A percentile compares a stretch with the other conserved stretches of the same genome.
Evolutionary conservation across 1,140 invertebrate species (phyloP).

Genomic region (Drosophila jambulina): DNA sequence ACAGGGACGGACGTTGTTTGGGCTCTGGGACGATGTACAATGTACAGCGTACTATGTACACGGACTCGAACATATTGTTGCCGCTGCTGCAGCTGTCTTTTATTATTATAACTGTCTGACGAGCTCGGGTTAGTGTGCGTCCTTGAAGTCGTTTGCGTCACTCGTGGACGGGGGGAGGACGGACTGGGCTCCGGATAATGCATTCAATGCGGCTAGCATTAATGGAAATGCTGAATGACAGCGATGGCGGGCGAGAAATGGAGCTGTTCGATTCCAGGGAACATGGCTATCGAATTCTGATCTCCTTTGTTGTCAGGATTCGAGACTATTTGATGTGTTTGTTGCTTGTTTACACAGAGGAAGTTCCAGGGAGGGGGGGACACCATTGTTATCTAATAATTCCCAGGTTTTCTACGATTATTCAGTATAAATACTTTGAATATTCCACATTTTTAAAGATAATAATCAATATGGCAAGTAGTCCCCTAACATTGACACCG

Average conservation of each 20-base stretch:
- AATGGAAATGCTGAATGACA: conserved; percentile 21
- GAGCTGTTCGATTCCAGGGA: conserved; percentile 7
- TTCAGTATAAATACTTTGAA: too few species aligned
- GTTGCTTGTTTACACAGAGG: not conserved
- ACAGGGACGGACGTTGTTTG: conserved; percentile 20
- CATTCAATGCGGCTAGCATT: conserved; percentile 18
- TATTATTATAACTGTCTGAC: conserved; percentile 63
- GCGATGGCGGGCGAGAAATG: conserved; percentile 13
- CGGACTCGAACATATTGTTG: conserved; percentile 15
- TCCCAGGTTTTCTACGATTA: not conserved
- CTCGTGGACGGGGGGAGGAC: conserved; percentile 12
- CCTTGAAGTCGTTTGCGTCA: conserved; percentile 80
- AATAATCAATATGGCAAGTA: too few species aligned
- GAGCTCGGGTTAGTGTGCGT: conserved; percentile 64
- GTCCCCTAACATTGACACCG: conserved; percentile 5
- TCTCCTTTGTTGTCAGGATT: conserved; percentile 8
- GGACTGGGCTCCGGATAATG: conserved; percentile 21
- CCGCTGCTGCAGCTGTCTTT: conserved; percentile 33
- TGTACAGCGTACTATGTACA: conserved; percentile 10
- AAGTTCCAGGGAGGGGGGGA: not conserved
- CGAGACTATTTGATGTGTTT: not conserved
- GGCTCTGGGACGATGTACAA: conserved; percentile 18
- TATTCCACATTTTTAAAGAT: too few species aligned
- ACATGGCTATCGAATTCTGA: conserved; percentile 2
- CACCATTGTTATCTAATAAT: not conserved